Conservation (phyloP, 2,888 invertebrate species). For the Kuschelorhynchus macadamiae region DNA sequence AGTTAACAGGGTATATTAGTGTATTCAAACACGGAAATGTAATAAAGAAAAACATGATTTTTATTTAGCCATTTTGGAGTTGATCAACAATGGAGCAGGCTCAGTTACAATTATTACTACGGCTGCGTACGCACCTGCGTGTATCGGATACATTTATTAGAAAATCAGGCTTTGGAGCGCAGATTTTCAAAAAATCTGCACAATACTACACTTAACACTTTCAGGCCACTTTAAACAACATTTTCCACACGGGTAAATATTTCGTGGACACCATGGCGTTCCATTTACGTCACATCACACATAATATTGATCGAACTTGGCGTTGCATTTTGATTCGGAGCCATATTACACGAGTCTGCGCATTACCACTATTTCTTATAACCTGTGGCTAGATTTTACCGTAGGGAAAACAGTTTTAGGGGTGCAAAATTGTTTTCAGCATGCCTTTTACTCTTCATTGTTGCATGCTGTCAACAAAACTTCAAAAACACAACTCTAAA, state of each 20-base stretch:
- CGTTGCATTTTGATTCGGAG: conserved; percentile 71
- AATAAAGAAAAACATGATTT: conserved; percentile 35
- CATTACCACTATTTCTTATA: conserved; percentile 82
- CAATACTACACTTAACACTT: conserved; percentile 43
- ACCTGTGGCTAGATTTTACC: too few species aligned
- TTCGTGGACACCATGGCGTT: conserved; percentile 64
- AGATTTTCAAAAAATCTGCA: conserved; percentile 61
- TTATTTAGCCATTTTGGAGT: conserved; percentile 30
- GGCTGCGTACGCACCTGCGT: conserved; percentile 98
- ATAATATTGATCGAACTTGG: conserved; percentile 75
- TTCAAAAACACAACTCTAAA: too few species aligned
- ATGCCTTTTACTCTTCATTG: too few species aligned
- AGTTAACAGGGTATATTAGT: not conserved
- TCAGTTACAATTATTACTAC: conserved; percentile 89
- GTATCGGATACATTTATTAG: conserved; percentile 71
- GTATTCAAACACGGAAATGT: not conserved
- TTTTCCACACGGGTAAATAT: conserved; percentile 63
- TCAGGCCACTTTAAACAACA: conserved; percentile 60
- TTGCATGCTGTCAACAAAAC: too few species aligned
- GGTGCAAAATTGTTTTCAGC: too few species aligned
- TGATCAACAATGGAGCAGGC: conserved; percentile 77
- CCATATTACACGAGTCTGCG: conserved; percentile 83
- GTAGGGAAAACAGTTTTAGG: too few species aligned
- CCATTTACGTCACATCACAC: conserved; percentile 68
- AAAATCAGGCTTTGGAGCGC: conserved; percentile 68